A percentile compares a stretch with the other conserved stretches of the same genome.
These are phyloP conservation scores for Pongo pygmaeus DNA, from an alignment of 2,113 vertebrate species.

Conservation along the genomic window DNA sequence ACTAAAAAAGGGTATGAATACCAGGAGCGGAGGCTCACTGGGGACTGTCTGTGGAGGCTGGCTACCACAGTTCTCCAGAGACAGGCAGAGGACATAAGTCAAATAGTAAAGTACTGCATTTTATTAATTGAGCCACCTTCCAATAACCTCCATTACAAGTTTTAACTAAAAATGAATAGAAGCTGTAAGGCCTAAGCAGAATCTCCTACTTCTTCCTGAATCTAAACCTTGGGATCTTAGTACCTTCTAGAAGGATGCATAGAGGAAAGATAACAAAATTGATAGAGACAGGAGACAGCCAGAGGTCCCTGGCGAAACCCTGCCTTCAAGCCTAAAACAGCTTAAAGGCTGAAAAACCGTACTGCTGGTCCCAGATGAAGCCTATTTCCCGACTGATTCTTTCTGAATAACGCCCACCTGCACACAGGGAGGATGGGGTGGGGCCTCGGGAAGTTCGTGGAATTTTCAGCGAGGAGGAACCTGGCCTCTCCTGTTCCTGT, in stretches of 20 bases:
- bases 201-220: not conserved
- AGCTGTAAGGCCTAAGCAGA: not conserved
- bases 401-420: too few relatives aligned
- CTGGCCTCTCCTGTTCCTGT: too few relatives aligned
- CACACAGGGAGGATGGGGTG: too few relatives aligned
- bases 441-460: too few relatives aligned
- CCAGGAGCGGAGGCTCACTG: rapidly evolving
- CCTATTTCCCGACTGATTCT: too few relatives aligned
- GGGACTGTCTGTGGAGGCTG: not conserved
- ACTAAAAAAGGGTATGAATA: not conserved
- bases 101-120: not conserved
- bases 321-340: too few relatives aligned
- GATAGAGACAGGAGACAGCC: too few relatives aligned
- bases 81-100: not conserved
- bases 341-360: too few relatives aligned
- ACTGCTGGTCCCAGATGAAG: too few relatives aligned
- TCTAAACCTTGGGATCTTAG: not conserved
- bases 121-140: not conserved
- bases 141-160: not conserved
- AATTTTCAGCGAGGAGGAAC: too few relatives aligned
- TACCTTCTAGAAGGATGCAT: not conserved
- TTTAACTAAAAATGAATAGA: not conserved
- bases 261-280: not conserved
- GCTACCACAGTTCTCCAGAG: not conserved
- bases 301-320: too few relatives aligned